Percentiles rank a stretch among this genome's conserved stretches.
phyloP scores from a whole-genome alignment of 2,888 invertebrate species.

The Watsonalla cultraria region DNA sequence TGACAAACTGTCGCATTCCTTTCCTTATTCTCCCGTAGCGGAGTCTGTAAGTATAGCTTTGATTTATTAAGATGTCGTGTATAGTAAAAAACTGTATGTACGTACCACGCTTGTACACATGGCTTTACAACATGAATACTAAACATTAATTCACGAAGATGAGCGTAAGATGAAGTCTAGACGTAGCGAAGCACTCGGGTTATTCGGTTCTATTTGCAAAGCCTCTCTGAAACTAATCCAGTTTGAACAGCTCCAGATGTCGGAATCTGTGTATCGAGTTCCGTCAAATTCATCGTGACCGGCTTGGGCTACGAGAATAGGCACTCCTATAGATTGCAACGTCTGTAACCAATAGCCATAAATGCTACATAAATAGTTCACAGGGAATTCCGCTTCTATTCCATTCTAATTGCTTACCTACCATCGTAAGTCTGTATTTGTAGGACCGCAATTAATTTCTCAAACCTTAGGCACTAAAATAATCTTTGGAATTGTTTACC shows the following conservation, averaged over 20 bases:
- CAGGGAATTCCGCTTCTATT: constrained; percentile 2
- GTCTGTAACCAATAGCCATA: constrained; percentile 28
- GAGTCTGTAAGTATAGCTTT: no score
- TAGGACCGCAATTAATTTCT: no score
- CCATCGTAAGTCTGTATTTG: neutral
- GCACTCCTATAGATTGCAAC: constrained; percentile 33
- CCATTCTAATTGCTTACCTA: neutral
- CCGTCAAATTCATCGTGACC: constrained; percentile 33
- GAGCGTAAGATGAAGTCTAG: constrained; percentile 21
- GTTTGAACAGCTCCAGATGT: constrained; percentile 39
- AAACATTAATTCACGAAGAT: constrained; percentile 2
- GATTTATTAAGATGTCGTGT: no score
- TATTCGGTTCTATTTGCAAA: constrained; percentile 33
- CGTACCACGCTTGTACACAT: neutral
- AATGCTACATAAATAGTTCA: constrained; percentile 32
- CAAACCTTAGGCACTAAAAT: no score
- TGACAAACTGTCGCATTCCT: no score
- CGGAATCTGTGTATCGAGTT: constrained; percentile 41
- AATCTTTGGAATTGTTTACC: no score
- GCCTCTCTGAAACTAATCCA: constrained; percentile 40
- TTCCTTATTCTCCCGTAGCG: no score
- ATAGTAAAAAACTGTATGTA: no score
- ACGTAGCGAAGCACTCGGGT: constrained; percentile 25
- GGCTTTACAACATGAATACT: neutral
- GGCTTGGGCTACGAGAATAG: constrained; percentile 31